Base-by-base conservation (phyloP, 2,797 vertebrate species). In the Gephyroberyx darwinii region DNA sequence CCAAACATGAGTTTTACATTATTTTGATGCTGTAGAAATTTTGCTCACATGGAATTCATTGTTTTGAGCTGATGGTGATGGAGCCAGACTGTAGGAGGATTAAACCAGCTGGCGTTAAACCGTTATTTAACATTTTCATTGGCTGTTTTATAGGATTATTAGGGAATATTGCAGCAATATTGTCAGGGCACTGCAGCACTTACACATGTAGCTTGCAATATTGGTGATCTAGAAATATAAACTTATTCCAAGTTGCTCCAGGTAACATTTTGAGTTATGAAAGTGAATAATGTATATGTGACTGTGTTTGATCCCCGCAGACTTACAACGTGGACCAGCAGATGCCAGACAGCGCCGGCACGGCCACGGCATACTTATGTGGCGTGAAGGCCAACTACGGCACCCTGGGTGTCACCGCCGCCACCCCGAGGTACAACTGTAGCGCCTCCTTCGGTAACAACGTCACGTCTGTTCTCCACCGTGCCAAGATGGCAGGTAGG, bases 361-460 rank as follows among this genome's bases (percentile, higher is more conserved):
- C 94, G 9, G 93, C 91, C 48, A 95, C 94, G 0, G 94, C 94
- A 0, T 95, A 95, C 78, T 77, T 86, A 16, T 94, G 94, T 83
- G 94, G 94, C 0, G 94, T 94, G 22, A 95, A 95, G 83, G 92
- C 93, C 5, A 95, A 93, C 82, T 95, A 94, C 0, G 94, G 94
- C 52, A 95, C 94, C 0, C 0, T 95, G 64, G 94, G 94, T 7
- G 82, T 95, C 57, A 89, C 80, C 20, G 94, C 94, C 1, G 62
- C 93, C 0, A 77, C 87, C 9, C 80, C 70, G 1, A 86, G 85
- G 53, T 1, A 4, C 30, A 4, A 91, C 58, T 95, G 94, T 54
- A 84, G 2, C 0, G 71, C 85, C 0, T 12, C 50, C n/a, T 48
- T 2, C 1, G 93, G 92, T 26, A 94, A 94, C 3, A 90, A 94